Conservation (phyloP, 2,888 invertebrate species). For the Molanna angustata region DNA sequence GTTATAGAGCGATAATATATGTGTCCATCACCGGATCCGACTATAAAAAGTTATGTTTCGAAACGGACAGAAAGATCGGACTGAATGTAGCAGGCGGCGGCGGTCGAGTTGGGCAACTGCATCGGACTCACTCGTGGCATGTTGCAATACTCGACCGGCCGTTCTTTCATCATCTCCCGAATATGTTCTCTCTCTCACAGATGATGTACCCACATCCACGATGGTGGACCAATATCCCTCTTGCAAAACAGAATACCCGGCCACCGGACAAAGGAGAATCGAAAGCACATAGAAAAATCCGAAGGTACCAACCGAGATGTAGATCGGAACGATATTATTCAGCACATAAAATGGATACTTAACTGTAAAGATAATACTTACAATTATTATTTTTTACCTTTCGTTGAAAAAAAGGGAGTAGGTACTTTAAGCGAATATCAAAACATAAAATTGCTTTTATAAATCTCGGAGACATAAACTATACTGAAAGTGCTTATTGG, state of each 20-base stretch:
- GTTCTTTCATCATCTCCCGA: conserved; percentile 31
- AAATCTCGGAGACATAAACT: too few species aligned
- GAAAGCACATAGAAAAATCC: conserved; percentile 1
- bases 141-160: conserved; percentile 25
- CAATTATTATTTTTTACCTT: too few species aligned
- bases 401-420: too few species aligned
- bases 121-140: conserved; percentile 14
- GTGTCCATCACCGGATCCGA: conserved; percentile 36
- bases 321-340: too few species aligned
- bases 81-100: conserved; percentile 21
- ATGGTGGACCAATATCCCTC: conserved; percentile 19
- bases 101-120: conserved; percentile 35
- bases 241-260: conserved; percentile 11
- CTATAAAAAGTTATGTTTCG: conserved; percentile 37
- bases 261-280: conserved; percentile 3
- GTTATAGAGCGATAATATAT: too few species aligned
- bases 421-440: too few species aligned
- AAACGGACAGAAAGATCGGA: conserved; percentile 32
- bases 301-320: too few species aligned
- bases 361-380: too few species aligned
- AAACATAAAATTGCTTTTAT: too few species aligned
- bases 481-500: too few species aligned
- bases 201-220: conserved; percentile 11
- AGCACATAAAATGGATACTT: too few species aligned
- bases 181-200: conserved; percentile 21